Evolutionary conservation across 2,888 invertebrate species (phyloP).

Genomic region (Uropetala carovei): DNA sequence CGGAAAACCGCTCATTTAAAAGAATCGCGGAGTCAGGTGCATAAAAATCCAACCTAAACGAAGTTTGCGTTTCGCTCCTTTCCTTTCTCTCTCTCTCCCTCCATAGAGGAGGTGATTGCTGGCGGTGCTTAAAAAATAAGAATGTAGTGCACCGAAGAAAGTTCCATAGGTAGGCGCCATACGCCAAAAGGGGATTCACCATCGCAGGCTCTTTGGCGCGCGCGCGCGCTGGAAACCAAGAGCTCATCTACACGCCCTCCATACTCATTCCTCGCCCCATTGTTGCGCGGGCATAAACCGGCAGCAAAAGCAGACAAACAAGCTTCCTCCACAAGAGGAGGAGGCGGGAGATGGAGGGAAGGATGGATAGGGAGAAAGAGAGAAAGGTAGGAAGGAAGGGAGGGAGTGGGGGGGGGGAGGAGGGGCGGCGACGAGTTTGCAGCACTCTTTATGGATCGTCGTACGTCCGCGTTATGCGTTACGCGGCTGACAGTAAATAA

Average conservation of each 20-base stretch:
- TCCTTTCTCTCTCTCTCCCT: neutral
- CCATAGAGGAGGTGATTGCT: neutral
- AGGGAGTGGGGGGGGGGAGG: neutral
- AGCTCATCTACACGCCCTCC: neutral
- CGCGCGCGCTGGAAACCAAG: no score
- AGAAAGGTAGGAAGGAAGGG: no score
- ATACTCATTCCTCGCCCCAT: neutral
- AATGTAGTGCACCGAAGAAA: neutral
- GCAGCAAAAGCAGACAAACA: neutral
- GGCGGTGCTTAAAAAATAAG: conserved; percentile 10
- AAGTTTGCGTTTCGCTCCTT: neutral
- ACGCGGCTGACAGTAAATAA: neutral
- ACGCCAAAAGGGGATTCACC: neutral
- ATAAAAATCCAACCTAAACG: neutral
- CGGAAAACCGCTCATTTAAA: neutral
- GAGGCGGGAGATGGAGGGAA: neutral
- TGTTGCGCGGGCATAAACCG: conserved; percentile 11
- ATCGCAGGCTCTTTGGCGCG: neutral
- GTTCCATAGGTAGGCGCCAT: neutral
- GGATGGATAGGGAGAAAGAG: no score
- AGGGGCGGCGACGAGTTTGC: neutral
- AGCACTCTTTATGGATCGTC: conserved; percentile 13
- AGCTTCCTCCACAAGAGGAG: neutral
- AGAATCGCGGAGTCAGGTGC: neutral
- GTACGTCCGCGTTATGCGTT: conserved; percentile 30